These are phyloP conservation scores for Ophioninae sp. DNA, from an alignment of 2,888 invertebrate genomes.

Conservation along the genomic window DNA sequence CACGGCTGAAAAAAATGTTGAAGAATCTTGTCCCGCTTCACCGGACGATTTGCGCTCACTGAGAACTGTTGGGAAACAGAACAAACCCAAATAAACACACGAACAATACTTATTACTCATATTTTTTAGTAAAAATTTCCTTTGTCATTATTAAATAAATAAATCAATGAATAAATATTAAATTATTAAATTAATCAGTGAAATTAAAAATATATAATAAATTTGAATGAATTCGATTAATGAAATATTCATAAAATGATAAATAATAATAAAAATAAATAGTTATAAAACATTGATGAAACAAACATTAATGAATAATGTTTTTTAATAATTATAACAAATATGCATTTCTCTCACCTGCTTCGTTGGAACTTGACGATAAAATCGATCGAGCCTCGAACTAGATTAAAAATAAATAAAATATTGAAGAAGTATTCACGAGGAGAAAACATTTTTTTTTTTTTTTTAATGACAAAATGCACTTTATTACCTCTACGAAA, in stretches of 20 bases:
- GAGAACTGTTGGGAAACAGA: not conserved
- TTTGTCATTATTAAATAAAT: not conserved
- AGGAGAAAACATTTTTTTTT: too few species aligned
- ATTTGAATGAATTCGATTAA: not conserved
- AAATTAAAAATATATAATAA: not conserved
- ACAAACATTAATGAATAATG: not conserved
- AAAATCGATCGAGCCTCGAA: slow-evolving; percentile 55
- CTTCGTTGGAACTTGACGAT: slow-evolving; percentile 50
- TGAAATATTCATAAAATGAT: not conserved
- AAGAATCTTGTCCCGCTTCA: slow-evolving; percentile 9
- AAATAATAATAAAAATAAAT: not conserved
- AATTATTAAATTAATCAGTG: not conserved
- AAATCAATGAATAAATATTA: not conserved
- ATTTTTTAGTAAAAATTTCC: not conserved
- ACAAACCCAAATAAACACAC: not conserved
- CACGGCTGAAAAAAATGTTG: not conserved
- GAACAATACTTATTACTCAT: not conserved
- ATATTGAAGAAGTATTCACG: not conserved
- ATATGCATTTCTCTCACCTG: slow-evolving; percentile 45
- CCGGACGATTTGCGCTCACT: slow-evolving; percentile 12
- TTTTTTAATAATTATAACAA: not conserved
- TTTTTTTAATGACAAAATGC: too few species aligned
- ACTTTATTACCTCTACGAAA: slow-evolving; percentile 21
- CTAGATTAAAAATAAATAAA: slow-evolving; percentile 51
- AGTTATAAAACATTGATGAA: not conserved